A percentile compares a stretch with the other conserved stretches of the same genome.
Evolutionary conservation across 2,113 vertebrate genomes (phyloP).

Genomic region (Petrocephalus zakoni): DNA sequence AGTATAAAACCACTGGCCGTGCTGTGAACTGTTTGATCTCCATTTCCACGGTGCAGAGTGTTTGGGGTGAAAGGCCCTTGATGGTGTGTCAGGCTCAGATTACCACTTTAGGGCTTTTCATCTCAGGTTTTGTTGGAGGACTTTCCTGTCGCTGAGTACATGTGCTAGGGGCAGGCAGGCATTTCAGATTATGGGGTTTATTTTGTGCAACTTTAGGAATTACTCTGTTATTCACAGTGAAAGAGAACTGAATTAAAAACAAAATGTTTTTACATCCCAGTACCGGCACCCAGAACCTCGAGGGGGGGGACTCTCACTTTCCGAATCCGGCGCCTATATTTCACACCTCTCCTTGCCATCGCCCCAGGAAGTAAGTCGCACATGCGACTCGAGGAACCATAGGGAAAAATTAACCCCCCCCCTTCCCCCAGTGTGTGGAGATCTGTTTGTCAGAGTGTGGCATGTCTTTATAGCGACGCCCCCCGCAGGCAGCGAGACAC

Average conservation of each 20-base stretch:
- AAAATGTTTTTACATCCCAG: background rate
- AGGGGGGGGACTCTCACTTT: background rate
- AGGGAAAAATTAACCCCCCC: background rate
- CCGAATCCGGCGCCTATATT: background rate
- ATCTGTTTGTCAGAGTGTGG: conserved; percentile 29
- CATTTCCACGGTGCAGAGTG: conserved; percentile 26
- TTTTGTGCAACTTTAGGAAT: conserved; percentile 28
- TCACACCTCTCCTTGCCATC: background rate
- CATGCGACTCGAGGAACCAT: background rate
- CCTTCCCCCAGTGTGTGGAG: background rate
- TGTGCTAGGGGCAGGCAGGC: conserved; percentile 15
- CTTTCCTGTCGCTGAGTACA: conserved; percentile 35
- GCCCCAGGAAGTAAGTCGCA: background rate
- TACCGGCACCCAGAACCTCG: background rate
- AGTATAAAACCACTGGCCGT: background rate
- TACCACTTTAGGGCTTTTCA: conserved; percentile 54
- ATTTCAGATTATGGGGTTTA: conserved; percentile 48
- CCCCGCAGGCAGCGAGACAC: background rate
- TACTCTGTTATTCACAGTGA: background rate
- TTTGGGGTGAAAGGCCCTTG: conserved; percentile 56
- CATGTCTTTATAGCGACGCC: background rate
- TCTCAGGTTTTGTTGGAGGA: conserved; percentile 49
- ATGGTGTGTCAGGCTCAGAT: conserved; percentile 53
- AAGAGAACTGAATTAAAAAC: background rate
- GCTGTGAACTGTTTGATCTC: background rate